A percentile compares a stretch with the other conserved stretches of the same genome.
These are phyloP conservation scores for Distichodus sexfasciatus DNA, from an alignment of 2,797 vertebrate species.

Conservation along the genomic window DNA sequence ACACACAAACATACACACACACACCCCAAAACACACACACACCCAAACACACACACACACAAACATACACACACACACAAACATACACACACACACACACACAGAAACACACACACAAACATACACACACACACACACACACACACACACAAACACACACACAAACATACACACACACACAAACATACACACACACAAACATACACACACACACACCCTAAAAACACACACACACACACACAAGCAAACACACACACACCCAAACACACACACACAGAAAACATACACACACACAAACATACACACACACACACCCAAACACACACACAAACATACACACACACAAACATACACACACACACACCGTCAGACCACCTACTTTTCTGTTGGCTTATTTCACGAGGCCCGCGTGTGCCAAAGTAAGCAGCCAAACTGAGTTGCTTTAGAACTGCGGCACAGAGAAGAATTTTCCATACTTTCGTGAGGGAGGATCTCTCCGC, in stretches of 20 bases:
- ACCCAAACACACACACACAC: neutral
- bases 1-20: neutral
- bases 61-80: slow-evolving; percentile 12
- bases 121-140: slow-evolving; percentile 25
- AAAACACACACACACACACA: slow-evolving; percentile 32
- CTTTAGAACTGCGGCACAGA: slow-evolving; percentile 20
- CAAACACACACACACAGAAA: neutral
- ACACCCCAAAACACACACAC: slow-evolving; percentile 13
- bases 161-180: neutral
- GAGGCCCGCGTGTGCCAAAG: slow-evolving; percentile 28
- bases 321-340: neutral
- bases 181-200: neutral
- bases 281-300: neutral
- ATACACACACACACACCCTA: slow-evolving; percentile 18
- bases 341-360: slow-evolving; percentile 4
- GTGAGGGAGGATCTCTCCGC: neutral
- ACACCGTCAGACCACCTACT: slow-evolving; percentile 30
- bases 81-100: neutral
- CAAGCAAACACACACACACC: too few relatives aligned
- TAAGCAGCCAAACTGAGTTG: slow-evolving; percentile 34
- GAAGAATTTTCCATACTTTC: slow-evolving; percentile 26
- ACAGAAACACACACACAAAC: neutral
- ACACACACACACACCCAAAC: slow-evolving; percentile 16
- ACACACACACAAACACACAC: too few relatives aligned
- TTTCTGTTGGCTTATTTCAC: slow-evolving; percentile 8